These are phyloP conservation scores for Melanotaenia duboulayi DNA, from an alignment of 2,113 vertebrate species.

Conservation along the genomic window DNA sequence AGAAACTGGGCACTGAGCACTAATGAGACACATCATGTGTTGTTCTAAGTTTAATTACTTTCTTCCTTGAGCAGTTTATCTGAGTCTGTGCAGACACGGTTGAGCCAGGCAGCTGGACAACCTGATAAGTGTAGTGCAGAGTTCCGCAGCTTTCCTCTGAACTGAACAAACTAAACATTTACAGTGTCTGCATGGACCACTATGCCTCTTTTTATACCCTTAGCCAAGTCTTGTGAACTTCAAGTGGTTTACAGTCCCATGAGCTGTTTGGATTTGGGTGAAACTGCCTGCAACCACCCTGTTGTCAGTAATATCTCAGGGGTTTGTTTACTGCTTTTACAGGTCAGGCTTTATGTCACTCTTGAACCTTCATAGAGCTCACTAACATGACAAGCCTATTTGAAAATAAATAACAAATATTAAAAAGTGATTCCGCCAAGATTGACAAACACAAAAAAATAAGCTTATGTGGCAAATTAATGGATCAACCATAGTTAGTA, in stretches of 20 bases:
- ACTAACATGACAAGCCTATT: neutral
- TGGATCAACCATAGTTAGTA: slow-evolving; percentile 34
- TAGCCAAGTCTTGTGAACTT: slow-evolving; percentile 6
- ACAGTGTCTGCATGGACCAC: slow-evolving; percentile 27
- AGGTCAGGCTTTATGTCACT: neutral
- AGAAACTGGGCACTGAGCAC: neutral
- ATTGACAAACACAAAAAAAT: neutral
- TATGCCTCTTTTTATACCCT: slow-evolving; percentile 25
- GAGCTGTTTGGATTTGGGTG: neutral
- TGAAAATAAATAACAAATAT: neutral
- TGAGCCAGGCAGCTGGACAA: slow-evolving; percentile 61
- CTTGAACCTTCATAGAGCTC: neutral
- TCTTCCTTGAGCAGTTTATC: slow-evolving; percentile 64
- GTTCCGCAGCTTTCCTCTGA: slow-evolving; percentile 32
- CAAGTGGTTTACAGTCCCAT: neutral
- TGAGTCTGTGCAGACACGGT: slow-evolving; percentile 31
- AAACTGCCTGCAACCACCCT: neutral
- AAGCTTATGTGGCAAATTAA: neutral
- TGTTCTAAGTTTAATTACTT: slow-evolving; percentile 26
- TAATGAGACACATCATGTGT: neutral
- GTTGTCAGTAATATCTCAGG: neutral
- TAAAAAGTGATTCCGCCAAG: slow-evolving; percentile 2
- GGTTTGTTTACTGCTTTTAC: neutral
- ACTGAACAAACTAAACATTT: slow-evolving; percentile 26
- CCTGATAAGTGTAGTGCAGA: slow-evolving; percentile 64